A percentile compares a stretch with the other conserved stretches of the same genome.
These are phyloP conservation scores for Atrichornis clamosus DNA, from an alignment of 2,113 vertebrate genomes.

Conservation along the genomic window DNA sequence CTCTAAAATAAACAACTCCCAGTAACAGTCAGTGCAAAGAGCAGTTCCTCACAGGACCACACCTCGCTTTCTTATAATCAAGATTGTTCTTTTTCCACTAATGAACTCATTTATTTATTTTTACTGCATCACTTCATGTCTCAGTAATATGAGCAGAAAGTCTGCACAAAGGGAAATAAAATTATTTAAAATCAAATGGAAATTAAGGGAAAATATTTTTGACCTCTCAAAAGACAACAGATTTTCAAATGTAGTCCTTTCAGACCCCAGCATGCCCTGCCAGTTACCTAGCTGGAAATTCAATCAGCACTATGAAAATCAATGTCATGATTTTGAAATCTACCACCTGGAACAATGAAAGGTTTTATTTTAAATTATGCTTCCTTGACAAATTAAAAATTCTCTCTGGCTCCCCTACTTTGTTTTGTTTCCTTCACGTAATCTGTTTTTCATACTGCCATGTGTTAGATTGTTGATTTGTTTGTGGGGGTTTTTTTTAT, in stretches of 20 bases:
- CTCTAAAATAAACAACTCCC: conserved; percentile 78
- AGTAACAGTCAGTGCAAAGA: conserved; percentile 82
- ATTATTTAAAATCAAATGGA: not conserved
- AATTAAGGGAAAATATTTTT: not conserved
- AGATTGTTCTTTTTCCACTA: not conserved
- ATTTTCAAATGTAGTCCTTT: not conserved
- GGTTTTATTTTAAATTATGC: not conserved
- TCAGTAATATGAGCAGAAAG: not conserved
- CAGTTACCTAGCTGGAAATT: not conserved
- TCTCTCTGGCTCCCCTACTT: not conserved
- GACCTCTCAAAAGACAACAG: not conserved
- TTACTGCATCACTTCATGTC: not conserved
- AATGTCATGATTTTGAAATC: not conserved
- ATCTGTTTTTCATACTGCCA: not conserved
- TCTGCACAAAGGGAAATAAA: not conserved
- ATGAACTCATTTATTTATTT: conserved; percentile 1
- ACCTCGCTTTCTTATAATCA: conserved; percentile 10
- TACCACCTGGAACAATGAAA: not conserved
- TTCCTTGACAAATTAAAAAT: not conserved
- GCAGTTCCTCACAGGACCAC: conserved; percentile 24
- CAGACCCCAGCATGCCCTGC: not conserved
- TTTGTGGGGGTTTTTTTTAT: not conserved
- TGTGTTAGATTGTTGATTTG: not conserved
- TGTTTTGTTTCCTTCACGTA: not conserved
- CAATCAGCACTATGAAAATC: not conserved